phyloP scores from a whole-genome alignment of 2,888 invertebrate genomes.

The Cataglyphis altisquamis region DNA sequence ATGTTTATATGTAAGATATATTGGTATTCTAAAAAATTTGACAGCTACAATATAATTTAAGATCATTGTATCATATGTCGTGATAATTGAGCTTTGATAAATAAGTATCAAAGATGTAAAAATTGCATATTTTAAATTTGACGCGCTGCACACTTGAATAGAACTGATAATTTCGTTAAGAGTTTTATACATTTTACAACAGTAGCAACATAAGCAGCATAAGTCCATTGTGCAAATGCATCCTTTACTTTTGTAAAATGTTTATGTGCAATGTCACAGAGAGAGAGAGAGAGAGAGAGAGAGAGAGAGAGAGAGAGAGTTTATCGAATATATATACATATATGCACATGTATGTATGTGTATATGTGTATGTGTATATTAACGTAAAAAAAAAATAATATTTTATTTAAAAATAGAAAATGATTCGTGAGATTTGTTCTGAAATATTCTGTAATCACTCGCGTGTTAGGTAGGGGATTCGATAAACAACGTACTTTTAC shows the following conservation, averaged over 20 bases:
- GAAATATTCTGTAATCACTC: neutral
- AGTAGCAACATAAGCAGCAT: neutral
- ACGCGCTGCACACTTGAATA: neutral
- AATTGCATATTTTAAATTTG: neutral
- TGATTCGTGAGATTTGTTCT: too few species aligned
- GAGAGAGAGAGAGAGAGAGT: too few species aligned
- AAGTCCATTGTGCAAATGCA: neutral
- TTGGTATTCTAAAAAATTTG: neutral
- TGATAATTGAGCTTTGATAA: neutral
- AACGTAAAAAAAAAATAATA: neutral
- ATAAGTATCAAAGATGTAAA: neutral
- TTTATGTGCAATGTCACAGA: neutral
- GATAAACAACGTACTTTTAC: constrained; percentile 21
- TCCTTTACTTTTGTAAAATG: neutral
- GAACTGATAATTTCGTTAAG: neutral
- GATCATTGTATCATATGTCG: neutral
- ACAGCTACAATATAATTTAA: neutral
- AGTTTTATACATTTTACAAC: neutral
- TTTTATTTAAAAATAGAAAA: neutral
- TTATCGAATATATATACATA: neutral
- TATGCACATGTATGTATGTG: too few species aligned
- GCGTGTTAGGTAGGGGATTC: neutral
- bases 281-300: too few species aligned
- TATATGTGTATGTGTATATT: too few species aligned
- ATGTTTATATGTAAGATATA: neutral